These are phyloP conservation scores for Spea multiplicata DNA, from an alignment of 2,113 vertebrate genomes.

Conservation along the genomic window DNA sequence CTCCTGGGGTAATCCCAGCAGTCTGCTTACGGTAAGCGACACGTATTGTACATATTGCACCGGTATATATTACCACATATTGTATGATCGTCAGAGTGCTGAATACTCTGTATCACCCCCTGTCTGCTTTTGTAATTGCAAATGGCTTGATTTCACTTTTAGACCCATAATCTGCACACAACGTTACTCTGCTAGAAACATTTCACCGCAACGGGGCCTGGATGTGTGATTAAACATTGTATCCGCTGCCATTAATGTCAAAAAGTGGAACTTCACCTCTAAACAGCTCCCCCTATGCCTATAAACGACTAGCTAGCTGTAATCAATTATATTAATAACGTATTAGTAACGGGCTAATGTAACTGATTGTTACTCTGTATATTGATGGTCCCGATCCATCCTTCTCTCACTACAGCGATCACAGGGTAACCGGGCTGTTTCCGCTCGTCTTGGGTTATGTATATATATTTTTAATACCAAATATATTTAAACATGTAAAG, in stretches of 20 bases:
- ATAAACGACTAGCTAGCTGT: slow-evolving; percentile 26
- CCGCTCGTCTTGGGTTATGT: no score
- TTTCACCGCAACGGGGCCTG: slow-evolving; percentile 9
- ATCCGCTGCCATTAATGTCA: slow-evolving; percentile 12
- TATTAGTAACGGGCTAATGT: slow-evolving; percentile 4
- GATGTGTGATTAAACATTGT: slow-evolving; percentile 23
- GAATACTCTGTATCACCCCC: neutral
- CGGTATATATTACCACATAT: neutral
- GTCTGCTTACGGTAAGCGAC: no score
- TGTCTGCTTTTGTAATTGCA: neutral
- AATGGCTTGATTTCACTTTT: neutral
- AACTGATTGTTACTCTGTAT: slow-evolving; percentile 10
- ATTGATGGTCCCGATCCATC: neutral
- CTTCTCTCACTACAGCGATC: neutral
- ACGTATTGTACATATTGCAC: neutral
- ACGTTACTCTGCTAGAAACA: neutral
- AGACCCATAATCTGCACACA: slow-evolving; percentile 23
- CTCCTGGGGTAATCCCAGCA: neutral
- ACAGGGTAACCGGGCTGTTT: neutral
- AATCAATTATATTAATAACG: slow-evolving; percentile 36
- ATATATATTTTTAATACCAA: no score
- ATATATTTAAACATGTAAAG: no score
- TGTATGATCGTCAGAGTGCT: neutral
- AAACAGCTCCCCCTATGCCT: slow-evolving; percentile 27
- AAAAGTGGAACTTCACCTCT: slow-evolving; percentile 13